Base-by-base conservation (phyloP, 2,888 invertebrate genomes). In the Theodoxus fluviatilis region DNA sequence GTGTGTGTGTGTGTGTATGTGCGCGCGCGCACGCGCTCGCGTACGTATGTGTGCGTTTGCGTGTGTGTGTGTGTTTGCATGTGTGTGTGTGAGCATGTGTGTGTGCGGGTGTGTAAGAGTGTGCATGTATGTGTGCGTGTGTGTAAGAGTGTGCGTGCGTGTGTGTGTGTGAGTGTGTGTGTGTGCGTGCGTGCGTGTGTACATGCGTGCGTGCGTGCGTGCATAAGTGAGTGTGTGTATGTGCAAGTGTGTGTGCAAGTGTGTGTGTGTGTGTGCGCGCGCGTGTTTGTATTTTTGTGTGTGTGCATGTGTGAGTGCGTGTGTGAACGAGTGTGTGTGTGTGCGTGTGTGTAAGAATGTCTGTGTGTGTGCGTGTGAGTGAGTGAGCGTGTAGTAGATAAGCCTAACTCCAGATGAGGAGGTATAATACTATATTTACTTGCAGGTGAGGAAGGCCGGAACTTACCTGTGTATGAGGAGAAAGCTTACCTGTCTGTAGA, bases 61-160 rank as follows among this genome's bases (percentile, higher is more conserved):
- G 33, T 61, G 61, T 18, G 35, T 61, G 61, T 35, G 61, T 61
- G 61, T 33, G 61, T 61, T 33, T 61, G 61, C 28, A 37, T 35
- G 35, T 35, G 57, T 28, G 31, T 57, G 31, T 28, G 31, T 57
- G 57, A 15, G 31, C 33, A 33, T 28, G 31, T 57, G 57, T 28
- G 31, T 57, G 57, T 28, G 31, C 33, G 57, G 3, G 15, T 12
- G 57, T 28, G 31, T 57, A 33, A 9, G 22, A 31, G 31, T 57
- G 31, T 57, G 57, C 33, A 18, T 57, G 57, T 57, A 28, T 57
- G 57, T 57, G 31, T 57, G 57, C 33, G 31, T 57, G 6, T 9
- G 6, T 22, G 57, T 28, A 18, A 31, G 57, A 31, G 31, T 57
- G 57, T 57, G 31, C 33, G 28, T 57, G 31, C 33, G 57, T 57